Evolutionary conservation across 2,113 vertebrate species (phyloP).

Genomic region (Chloropsis cyanopogon): DNA sequence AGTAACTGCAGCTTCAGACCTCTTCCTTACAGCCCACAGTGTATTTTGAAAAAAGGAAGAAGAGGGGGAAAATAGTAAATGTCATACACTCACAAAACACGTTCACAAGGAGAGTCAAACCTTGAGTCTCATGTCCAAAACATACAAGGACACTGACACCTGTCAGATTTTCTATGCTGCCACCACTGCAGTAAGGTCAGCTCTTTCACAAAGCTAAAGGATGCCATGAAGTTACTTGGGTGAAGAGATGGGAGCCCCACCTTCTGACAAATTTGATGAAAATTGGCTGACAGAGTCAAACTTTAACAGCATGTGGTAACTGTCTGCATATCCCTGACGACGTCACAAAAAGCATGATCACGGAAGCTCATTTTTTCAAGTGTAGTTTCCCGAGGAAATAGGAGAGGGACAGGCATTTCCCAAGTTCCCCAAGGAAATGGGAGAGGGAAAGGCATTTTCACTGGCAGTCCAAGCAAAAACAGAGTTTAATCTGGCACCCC

Average conservation of each 20-base stretch:
- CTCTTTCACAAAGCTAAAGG: not conserved
- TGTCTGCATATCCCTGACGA: not conserved
- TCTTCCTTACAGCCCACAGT: not conserved
- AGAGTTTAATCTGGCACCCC: conserved; percentile 16
- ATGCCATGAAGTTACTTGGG: not conserved
- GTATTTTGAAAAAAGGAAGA: not conserved
- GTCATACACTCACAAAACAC: not conserved
- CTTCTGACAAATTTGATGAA: not conserved
- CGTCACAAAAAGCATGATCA: not conserved
- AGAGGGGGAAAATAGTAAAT: not conserved
- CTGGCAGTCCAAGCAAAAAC: not conserved
- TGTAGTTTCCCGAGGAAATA: not conserved
- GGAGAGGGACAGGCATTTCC: not conserved
- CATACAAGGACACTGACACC: not conserved
- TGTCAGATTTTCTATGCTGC: not conserved
- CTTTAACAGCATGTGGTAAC: not conserved
- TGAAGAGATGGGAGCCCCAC: not conserved
- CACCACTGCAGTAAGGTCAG: not conserved
- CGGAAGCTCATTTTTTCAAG: not conserved
- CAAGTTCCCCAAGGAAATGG: not conserved
- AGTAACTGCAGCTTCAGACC: not conserved
- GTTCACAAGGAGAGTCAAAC: not conserved
- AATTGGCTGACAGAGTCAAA: not conserved
- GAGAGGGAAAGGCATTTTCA: not conserved
- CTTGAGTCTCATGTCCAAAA: not conserved